Percentiles rank a stretch among this genome's conserved stretches.
Evolutionary conservation across 2,113 vertebrate species (phyloP).

Genomic region (Dipodomys spectabilis): DNA sequence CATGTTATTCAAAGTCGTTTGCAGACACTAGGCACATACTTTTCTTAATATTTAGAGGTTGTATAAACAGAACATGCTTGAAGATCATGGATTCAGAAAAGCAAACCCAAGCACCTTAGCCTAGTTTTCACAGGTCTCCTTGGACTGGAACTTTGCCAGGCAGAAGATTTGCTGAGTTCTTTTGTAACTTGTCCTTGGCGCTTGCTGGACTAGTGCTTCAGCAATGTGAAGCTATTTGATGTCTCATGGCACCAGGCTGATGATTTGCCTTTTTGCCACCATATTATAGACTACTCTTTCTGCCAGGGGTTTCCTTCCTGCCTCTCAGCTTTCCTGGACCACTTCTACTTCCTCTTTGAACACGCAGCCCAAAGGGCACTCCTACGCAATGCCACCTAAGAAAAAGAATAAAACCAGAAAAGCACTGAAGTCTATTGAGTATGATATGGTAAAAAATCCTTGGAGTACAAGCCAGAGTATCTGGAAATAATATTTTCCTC

Average conservation of each 20-base stretch:
- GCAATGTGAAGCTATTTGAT: not conserved
- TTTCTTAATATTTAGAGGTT: not conserved
- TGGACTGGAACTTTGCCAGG: not conserved
- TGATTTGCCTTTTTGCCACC: not conserved
- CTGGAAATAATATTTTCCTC: not conserved
- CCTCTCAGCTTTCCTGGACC: not conserved
- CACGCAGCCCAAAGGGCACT: not conserved
- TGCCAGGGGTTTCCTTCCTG: not conserved
- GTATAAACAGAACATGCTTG: not conserved
- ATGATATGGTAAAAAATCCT: not conserved
- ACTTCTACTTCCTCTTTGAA: not conserved
- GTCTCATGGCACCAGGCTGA: not conserved
- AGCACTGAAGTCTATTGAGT: not conserved
- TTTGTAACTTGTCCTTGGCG: not conserved
- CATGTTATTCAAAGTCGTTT: constrained; percentile 7
- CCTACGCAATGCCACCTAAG: not conserved
- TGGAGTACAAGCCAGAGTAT: not conserved
- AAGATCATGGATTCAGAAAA: not conserved
- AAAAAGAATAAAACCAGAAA: not conserved
- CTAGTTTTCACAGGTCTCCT: not conserved
- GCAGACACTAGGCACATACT: not conserved
- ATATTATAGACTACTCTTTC: not conserved
- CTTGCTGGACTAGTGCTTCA: not conserved
- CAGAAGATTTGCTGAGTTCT: not conserved
- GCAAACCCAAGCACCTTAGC: not conserved